These are phyloP conservation scores for Zelostemma sp. DNA, from an alignment of 1,140 invertebrate species.

Conservation along the genomic window DNA sequence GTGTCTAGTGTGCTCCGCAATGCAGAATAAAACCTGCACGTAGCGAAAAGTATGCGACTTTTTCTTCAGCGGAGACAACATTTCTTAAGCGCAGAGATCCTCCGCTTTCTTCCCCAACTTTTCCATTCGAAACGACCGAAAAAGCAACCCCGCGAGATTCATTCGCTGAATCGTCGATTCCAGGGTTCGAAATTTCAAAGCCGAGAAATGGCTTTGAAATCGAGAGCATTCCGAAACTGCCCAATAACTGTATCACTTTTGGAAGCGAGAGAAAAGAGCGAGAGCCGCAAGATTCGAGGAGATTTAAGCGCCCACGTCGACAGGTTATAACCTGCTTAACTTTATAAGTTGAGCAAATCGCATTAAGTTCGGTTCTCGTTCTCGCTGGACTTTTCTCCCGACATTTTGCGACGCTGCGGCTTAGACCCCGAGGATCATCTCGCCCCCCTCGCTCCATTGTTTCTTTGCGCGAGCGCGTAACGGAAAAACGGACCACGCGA, in stretches of 20 bases:
- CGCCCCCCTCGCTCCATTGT: not conserved
- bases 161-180: no score
- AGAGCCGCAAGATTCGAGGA: slow-evolving; percentile 5
- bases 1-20: slow-evolving; percentile 64
- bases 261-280: not conserved
- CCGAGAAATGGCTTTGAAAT: no score
- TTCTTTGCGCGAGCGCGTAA: not conserved
- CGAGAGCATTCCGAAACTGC: no score
- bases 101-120: no score
- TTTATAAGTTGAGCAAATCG: slow-evolving; percentile 48
- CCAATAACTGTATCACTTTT: not conserved
- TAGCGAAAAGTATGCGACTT: slow-evolving; percentile 42
- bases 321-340: slow-evolving; percentile 39
- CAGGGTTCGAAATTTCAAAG: no score
- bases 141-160: no score
- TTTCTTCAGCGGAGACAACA: slow-evolving; percentile 4
- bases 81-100: not conserved
- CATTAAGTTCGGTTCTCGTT: slow-evolving; percentile 25
- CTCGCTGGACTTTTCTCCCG: slow-evolving; percentile 22
- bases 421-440: not conserved
- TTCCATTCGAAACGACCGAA: no score
- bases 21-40: slow-evolving; percentile 29
- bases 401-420: slow-evolving; percentile 1
- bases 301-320: slow-evolving; percentile 19
- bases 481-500: not conserved